Evolutionary conservation across 2,797 vertebrate genomes (phyloP).

Genomic region (Syncerus caffer): DNA sequence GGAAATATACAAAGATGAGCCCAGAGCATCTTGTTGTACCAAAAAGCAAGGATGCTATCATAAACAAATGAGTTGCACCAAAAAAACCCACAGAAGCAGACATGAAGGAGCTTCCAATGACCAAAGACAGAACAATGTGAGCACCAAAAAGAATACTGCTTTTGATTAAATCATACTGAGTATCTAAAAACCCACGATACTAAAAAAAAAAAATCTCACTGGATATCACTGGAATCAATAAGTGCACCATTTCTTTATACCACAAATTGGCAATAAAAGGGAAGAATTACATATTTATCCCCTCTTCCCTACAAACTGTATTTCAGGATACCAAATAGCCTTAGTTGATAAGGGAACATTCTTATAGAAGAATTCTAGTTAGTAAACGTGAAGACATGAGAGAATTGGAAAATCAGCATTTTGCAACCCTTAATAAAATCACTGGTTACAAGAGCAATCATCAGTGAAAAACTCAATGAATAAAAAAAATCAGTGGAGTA

Average conservation of each 20-base stretch:
- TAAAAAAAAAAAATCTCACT: background rate
- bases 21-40: background rate
- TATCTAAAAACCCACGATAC: background rate
- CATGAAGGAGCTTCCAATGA: background rate
- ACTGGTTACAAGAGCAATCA: background rate
- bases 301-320: background rate
- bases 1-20: background rate
- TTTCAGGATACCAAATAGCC: background rate
- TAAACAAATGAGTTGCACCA: background rate
- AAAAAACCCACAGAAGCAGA: background rate
- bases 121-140: background rate
- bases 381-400: background rate
- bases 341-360: background rate
- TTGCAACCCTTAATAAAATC: background rate
- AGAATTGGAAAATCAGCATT: conserved; percentile 27
- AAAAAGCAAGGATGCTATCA: background rate
- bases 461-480: background rate
- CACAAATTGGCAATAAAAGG: conserved; percentile 11
- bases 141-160: background rate
- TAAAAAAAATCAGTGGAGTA: background rate
- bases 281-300: conserved; percentile 3
- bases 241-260: background rate
- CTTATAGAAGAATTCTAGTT: conserved; percentile 11
- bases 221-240: background rate
- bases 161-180: background rate